phyloP scores from a whole-genome alignment of 2,888 invertebrate species.

The Psococerastis gibbosa region DNA sequence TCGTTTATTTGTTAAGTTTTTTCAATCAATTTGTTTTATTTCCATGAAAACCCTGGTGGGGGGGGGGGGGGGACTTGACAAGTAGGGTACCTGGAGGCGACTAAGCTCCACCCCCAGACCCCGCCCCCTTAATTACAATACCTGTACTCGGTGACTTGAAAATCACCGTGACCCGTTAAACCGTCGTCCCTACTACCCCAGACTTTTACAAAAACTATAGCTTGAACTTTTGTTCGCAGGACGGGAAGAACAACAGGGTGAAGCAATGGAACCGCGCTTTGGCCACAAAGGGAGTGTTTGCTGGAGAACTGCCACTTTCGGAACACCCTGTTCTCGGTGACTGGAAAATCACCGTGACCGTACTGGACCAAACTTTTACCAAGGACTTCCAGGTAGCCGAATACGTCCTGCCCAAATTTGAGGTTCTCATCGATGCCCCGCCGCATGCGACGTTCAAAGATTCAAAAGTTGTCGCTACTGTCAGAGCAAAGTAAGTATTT shows the following conservation, averaged over 20 bases:
- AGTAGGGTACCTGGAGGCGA: no score
- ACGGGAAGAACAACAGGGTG: slow-evolving; percentile 57
- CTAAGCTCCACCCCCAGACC: no score
- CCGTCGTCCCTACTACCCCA: no score
- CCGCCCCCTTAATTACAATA: no score
- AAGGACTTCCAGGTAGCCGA: slow-evolving; percentile 69
- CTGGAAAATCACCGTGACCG: slow-evolving; percentile 60
- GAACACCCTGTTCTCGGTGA: slow-evolving; percentile 67
- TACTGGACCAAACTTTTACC: slow-evolving; percentile 43
- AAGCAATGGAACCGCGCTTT: slow-evolving; percentile 55
- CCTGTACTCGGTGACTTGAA: no score
- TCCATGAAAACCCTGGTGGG: no score
- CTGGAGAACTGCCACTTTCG: slow-evolving; percentile 55
- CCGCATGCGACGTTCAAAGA: slow-evolving; percentile 67
- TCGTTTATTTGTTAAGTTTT: no score
- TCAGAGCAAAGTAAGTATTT: slow-evolving; percentile 55
- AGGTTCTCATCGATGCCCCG: slow-evolving; percentile 66
- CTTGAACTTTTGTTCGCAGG: no score
- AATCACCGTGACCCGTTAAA: no score
- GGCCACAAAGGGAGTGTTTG: slow-evolving; percentile 53
- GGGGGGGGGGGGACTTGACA: no score
- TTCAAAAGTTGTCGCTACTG: slow-evolving; percentile 52
- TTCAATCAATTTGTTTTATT: no score
- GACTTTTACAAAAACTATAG: no score
- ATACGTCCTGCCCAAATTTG: slow-evolving; percentile 85